Percentiles rank a stretch among this genome's conserved stretches.
Evolutionary conservation across 2,113 vertebrate species (phyloP).

Genomic region (Coreoperca whiteheadi): DNA sequence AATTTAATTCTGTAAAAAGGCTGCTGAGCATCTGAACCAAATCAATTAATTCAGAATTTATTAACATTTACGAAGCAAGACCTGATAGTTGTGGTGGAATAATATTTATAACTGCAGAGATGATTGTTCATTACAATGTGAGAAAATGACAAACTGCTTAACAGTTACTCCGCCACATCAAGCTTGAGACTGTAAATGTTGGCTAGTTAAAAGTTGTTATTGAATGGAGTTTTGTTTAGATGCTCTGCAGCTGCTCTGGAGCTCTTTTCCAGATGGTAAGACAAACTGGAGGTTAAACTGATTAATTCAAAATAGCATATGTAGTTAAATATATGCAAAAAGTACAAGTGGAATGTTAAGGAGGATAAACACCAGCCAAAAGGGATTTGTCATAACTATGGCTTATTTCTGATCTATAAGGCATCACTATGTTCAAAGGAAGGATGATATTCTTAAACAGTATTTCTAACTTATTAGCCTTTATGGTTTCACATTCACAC

Average conservation of each 20-base stretch:
- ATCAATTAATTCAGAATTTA: not conserved
- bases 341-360: not conserved
- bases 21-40: too few species aligned
- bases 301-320: not conserved
- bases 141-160: too few species aligned
- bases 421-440: not conserved
- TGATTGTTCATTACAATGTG: not conserved
- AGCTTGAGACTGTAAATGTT: not conserved
- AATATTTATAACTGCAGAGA: not conserved
- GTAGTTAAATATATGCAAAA: not conserved
- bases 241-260: not conserved
- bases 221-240: not conserved
- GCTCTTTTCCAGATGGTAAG: not conserved
- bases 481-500: not conserved
- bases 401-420: not conserved
- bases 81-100: too few species aligned
- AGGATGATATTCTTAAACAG: not conserved
- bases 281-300: not conserved
- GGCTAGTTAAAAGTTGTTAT: too few species aligned
- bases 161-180: not conserved
- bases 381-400: not conserved
- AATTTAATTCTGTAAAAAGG: too few species aligned
- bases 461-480: not conserved
- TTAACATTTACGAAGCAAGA: not conserved
- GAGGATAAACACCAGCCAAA: not conserved